Conservation (phyloP, 1,140 invertebrate genomes). For the Rhizoglyphus robini region DNA sequence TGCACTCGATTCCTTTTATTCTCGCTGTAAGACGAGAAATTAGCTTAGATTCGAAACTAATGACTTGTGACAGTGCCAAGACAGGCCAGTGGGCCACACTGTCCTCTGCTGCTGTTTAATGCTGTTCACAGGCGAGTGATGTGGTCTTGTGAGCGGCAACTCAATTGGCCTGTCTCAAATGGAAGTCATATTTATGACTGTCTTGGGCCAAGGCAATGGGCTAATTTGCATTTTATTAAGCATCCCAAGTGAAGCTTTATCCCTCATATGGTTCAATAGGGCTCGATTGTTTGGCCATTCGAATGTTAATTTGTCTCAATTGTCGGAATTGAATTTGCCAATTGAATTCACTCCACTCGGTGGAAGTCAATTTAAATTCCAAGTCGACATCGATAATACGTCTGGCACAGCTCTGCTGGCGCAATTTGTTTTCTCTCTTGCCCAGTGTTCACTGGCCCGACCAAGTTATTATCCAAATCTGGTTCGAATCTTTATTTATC, state of each 20-base stretch:
- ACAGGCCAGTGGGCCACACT: not conserved
- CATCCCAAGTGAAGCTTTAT: not conserved
- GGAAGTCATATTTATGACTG: conserved; percentile 4
- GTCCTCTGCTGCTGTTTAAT: not conserved
- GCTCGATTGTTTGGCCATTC: conserved; percentile 1
- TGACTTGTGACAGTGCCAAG: not conserved
- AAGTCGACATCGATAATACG: not conserved
- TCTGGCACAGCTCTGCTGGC: not conserved
- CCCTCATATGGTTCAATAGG: not conserved
- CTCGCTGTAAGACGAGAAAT: not conserved
- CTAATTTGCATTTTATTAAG: conserved; percentile 14
- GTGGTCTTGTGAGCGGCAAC: not conserved
- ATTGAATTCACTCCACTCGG: not conserved
- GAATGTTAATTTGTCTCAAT: conserved; percentile 13
- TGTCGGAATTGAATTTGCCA: not conserved
- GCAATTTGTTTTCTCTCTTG: conserved; percentile 1
- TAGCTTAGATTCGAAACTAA: not conserved
- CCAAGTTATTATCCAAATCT: conserved; percentile 10
- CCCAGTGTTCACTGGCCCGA: too few relatives aligned
- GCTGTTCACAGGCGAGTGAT: not conserved
- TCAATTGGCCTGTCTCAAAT: not conserved
- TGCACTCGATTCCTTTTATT: not conserved
- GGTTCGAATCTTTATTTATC: not conserved
- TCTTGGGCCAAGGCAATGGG: not conserved
- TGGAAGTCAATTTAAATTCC: conserved; percentile 8